phyloP scores from a whole-genome alignment of 2,797 vertebrate genomes.

The Protosalanx chinensis region DNA sequence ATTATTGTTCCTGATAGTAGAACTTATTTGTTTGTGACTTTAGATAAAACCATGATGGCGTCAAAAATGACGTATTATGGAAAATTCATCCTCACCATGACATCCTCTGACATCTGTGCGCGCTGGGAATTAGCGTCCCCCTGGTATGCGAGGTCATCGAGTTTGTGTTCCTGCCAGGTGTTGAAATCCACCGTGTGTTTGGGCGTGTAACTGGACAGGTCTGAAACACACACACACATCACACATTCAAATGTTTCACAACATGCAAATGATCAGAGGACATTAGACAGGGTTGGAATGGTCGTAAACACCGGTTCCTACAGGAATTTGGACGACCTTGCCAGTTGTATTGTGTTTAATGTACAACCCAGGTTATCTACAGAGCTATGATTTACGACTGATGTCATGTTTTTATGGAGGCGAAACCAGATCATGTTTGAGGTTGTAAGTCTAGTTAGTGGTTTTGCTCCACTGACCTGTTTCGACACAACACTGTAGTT shows the following conservation, averaged over 20 bases:
- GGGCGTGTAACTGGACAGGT: slow-evolving; percentile 89
- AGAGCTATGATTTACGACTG: background rate
- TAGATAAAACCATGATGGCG: background rate
- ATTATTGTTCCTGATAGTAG: background rate
- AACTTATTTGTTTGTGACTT: no score
- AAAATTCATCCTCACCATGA: slow-evolving; percentile 79
- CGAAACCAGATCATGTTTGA: background rate
- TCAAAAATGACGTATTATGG: background rate
- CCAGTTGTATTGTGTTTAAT: background rate
- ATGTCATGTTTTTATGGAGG: background rate
- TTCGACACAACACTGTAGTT: background rate
- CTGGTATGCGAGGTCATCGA: slow-evolving; percentile 61
- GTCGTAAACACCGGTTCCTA: no score
- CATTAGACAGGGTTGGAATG: no score
- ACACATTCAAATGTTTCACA: background rate
- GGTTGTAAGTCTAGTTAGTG: no score
- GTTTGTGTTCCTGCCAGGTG: slow-evolving; percentile 86
- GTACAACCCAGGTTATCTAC: background rate
- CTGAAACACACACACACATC: slow-evolving; percentile 53
- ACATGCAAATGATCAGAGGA: background rate
- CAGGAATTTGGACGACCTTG: no score
- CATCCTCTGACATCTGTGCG: slow-evolving; percentile 65
- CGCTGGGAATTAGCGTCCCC: slow-evolving; percentile 51
- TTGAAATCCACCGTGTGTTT: slow-evolving; percentile 87
- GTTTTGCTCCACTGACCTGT: background rate